Evolutionary conservation across 2,113 vertebrate species (phyloP), one percentile per base, ranked within the genome.

Genomic region (Piliocolobus tephrosceles): DNA sequence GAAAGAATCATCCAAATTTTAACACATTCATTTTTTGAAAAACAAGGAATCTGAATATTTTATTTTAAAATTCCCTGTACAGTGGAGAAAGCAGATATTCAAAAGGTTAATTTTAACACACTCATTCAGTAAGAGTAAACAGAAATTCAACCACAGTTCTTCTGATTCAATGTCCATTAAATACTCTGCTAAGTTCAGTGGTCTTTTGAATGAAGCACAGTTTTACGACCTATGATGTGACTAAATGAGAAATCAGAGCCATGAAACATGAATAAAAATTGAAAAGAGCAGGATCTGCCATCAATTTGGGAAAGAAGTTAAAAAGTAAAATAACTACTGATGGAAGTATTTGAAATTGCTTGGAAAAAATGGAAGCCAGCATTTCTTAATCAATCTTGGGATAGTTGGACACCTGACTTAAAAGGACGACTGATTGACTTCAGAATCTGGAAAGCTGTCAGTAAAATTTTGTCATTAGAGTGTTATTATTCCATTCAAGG

Each of bases 401-500:
- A 90, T 86, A 72, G 50, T 58, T 61, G 93, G 72, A 84, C 45
- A 68, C 64, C 90, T 88, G 92, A 91, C 81, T 96, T 95, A 90
- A 92, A 95, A 82, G 32, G 27, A 43, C 0, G 5, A 95, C 25
- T 85, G 75, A 97, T 11, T 97, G 86, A 95, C 81, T 94, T 97
- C 55, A 88, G 91, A 93, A 90, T 97, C 88, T 82, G 43, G 43
- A 95, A 92, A 87, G 43, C 72, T 95, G 78, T 95, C 22, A 0
- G 45, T 93, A 55, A 95, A 95, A 82, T 90, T 93, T 40, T 94
- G 40, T 94, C 88, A 95, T 96, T 95, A 94, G 23, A 40, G 17
- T 87, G 68, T 91, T 96, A 73, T 96, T 96, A 92, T 96, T 97
- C 43, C 38, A 92, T 80, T 94, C 80, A 96, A 96, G 95, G 45